phyloP scores from a whole-genome alignment of 2,797 vertebrate genomes.

The Chrysocyon brachyurus region DNA sequence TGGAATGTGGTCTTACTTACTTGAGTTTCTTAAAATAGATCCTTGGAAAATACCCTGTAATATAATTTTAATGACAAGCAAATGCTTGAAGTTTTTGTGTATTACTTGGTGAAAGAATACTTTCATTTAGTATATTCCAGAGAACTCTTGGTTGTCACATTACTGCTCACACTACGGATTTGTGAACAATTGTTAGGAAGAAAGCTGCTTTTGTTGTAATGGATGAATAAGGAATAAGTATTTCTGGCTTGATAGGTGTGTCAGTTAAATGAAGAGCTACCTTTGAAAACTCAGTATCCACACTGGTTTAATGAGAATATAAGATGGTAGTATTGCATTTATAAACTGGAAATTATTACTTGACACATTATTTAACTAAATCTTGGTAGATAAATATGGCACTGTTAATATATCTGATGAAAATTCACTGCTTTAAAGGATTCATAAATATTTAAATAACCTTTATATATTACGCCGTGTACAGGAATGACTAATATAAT shows the following conservation, averaged over 20 bases:
- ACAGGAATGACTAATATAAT: not conserved
- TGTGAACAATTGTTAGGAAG: not conserved
- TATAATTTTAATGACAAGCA: not conserved
- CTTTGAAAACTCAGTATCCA: not conserved
- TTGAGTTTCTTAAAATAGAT: conserved; percentile 15
- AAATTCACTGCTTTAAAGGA: not conserved
- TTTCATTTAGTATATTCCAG: not conserved
- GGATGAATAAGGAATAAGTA: not conserved
- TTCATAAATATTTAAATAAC: not conserved
- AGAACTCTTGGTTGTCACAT: not conserved
- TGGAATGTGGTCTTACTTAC: not conserved
- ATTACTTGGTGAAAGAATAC: not conserved
- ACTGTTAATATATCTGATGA: not conserved
- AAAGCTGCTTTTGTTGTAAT: not conserved
- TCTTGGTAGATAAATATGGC: not conserved
- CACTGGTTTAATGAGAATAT: not conserved
- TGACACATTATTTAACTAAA: not conserved
- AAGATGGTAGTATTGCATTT: not conserved
- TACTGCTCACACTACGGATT: not conserved
- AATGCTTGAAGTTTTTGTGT: not conserved
- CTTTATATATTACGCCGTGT: not conserved
- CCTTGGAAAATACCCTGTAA: not conserved
- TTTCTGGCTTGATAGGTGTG: not conserved
- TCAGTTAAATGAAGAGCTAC: not conserved
- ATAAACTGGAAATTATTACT: not conserved